phyloP scores from a whole-genome alignment of 2,797 vertebrate species.

The Platyrinchus mystaceus region DNA sequence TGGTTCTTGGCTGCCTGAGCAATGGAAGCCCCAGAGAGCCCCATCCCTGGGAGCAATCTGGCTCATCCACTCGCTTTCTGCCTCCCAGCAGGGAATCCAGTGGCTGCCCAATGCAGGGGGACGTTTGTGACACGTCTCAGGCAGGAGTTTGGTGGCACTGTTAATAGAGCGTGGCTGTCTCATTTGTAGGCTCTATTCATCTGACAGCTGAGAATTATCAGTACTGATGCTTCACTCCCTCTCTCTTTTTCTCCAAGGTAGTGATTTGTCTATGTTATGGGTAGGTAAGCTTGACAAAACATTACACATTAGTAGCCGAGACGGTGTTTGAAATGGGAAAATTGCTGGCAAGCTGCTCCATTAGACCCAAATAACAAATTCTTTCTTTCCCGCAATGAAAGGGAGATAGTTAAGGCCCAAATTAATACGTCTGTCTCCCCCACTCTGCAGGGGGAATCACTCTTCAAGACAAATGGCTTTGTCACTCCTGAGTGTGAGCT shows the following conservation, averaged over 20 bases:
- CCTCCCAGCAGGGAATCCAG: neutral
- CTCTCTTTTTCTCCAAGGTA: conserved; percentile 54
- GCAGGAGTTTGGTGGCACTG: conserved; percentile 39
- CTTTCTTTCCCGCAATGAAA: conserved; percentile 62
- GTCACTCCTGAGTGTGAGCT: conserved; percentile 25
- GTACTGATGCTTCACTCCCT: conserved; percentile 45
- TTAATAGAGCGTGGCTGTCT: conserved; percentile 66
- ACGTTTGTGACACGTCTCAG: neutral
- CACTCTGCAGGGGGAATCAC: conserved; percentile 61
- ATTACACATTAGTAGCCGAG: conserved; percentile 73
- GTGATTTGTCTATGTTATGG: conserved; percentile 79
- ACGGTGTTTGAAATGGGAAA: conserved; percentile 76
- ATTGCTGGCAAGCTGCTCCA: conserved; percentile 77
- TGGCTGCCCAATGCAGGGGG: neutral
- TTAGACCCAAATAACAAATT: conserved; percentile 77
- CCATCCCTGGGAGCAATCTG: rapidly evolving
- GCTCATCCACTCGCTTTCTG: rapidly evolving
- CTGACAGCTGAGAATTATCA: conserved; percentile 73
- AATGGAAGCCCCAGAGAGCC: neutral
- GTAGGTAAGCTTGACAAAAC: conserved; percentile 78
- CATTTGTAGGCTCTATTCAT: conserved; percentile 68
- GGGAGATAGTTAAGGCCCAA: conserved; percentile 67
- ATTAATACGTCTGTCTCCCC: conserved; percentile 73
- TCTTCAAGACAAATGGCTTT: conserved; percentile 72
- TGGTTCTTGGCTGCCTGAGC: neutral